Base-by-base conservation (phyloP, 1,140 invertebrate species). In the Drosophila funebris region DNA sequence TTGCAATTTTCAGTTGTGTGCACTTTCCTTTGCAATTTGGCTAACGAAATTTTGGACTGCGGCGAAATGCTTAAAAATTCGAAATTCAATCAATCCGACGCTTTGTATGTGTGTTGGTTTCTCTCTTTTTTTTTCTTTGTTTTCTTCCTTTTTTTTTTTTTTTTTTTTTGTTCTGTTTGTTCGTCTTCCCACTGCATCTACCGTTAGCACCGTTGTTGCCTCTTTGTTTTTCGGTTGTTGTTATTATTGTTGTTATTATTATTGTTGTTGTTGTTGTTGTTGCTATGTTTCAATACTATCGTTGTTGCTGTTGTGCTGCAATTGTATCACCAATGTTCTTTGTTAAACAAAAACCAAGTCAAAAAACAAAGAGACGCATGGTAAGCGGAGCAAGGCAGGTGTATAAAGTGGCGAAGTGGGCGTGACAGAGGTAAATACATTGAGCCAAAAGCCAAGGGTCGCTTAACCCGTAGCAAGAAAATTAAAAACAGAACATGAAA, bases 51-150 rank as follows among this genome's bases (percentile, higher is more conserved):
- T 78, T 87, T 78, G 60, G 50, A 78, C 75, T 87, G 74, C 71
- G 82, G 83, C 78, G 57, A 87, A 82, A 75, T 87, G 82, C 78
- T 87, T 87, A 88, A 88, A 87, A 87, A 87, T 87, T 87, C 82
- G 78, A 50, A 87, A 87, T 88, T 87, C 82, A 87, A 87, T 87
- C 82, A 87, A 87, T 87, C 83, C 82, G 50, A 82, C 67, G 78
- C 82, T 87, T 87, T 87, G 82, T 87, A 63, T 74, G 27, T 36
- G 41, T 50, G 16, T 48, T 4, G 9, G 8, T 77, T 85, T 36
- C 9, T 31, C 1, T 77, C 73, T 84, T 64, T 73, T 11, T 37
- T 6, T 29, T 16, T 61, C 37, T 68, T 39, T 29, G 27, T 4
- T n/a, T 29, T 11, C 16, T 36, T 43, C 22, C 22, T 9, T 18